Base-by-base conservation (phyloP, 2,797 vertebrate species). In the Heteromormyrus szaboi region DNA sequence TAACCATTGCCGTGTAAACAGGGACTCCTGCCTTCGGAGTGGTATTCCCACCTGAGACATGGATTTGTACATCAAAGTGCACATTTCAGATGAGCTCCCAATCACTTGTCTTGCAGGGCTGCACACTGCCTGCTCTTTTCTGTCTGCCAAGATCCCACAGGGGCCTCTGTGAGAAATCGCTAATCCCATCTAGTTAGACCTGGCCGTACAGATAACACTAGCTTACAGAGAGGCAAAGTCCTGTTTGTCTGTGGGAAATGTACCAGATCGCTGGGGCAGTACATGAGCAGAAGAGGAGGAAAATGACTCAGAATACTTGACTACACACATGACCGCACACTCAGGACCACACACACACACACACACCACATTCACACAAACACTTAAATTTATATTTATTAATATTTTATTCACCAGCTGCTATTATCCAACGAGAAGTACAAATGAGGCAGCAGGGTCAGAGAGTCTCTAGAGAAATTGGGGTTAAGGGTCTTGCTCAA, bases 41-140 rank as follows among this genome's bases (percentile, higher is more conserved):
- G 90, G 89, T 93, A 93, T 93, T 93, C 93, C 93, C 91, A 19
- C 86, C 89, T 91, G 93, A 92, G 92, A 93, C 92, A 90, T 85
- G 85, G 86, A 85, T 92, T 91, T 92, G 88, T 88, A 92, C 93
- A 93, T 94, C 93, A 94, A 93, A 94, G 93, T 59, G 44, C 65
- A 68, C 76, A 88, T 92, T 93, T 76, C 89, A 93, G 90, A 91
- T 91, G 91, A 92, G 91, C 90, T 92, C 91, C 86, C 92, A 93
- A 93, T 92, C 79, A 89, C 92, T 93, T 92, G 84, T 92, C 68
- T 85, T 59, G 17, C 56, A 37, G 17, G 41, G 53, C 84, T 54
- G 87, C 6, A 88, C 87, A 89, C 81, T 48, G 89, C 22, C 86
- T 85, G 72, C 46, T 33, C 56, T 89, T 88, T 89, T 83, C 65